Evolutionary conservation across 2,113 vertebrate genomes (phyloP).

Genomic region (Clarias gariepinus): DNA sequence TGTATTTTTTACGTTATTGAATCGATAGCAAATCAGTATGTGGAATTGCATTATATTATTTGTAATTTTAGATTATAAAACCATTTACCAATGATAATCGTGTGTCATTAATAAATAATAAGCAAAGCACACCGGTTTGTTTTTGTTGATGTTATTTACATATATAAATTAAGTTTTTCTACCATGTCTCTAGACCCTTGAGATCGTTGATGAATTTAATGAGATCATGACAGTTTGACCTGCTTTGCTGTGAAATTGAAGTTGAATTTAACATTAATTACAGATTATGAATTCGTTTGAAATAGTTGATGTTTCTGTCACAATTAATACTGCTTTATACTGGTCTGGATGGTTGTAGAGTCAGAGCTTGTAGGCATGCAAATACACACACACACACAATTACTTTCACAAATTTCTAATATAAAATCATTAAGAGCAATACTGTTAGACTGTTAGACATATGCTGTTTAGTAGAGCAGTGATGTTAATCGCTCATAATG

Average conservation of each 20-base stretch:
- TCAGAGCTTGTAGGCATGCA: too few species aligned
- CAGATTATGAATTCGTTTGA: not conserved
- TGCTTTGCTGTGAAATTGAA: too few species aligned
- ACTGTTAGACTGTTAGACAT: not conserved
- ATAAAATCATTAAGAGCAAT: not conserved
- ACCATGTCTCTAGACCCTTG: not conserved
- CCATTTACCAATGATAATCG: not conserved
- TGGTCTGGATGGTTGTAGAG: too few species aligned
- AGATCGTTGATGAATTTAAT: too few species aligned
- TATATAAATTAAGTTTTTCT: not conserved
- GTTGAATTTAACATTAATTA: not conserved
- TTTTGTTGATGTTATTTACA: not conserved
- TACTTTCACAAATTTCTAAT: too few species aligned
- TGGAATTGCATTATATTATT: not conserved
- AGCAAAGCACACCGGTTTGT: conserved; percentile 23
- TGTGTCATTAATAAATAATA: conserved; percentile 38
- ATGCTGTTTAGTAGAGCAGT: not conserved
- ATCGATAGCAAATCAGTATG: not conserved
- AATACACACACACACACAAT: too few species aligned
- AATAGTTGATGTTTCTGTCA: not conserved
- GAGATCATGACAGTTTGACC: not conserved
- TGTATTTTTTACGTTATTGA: conserved; percentile 2
- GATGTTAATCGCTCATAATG: not conserved
- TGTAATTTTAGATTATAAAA: not conserved
- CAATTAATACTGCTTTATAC: too few species aligned